Conservation (phyloP, 2,113 vertebrate genomes). For the Clinocottus analis region DNA sequence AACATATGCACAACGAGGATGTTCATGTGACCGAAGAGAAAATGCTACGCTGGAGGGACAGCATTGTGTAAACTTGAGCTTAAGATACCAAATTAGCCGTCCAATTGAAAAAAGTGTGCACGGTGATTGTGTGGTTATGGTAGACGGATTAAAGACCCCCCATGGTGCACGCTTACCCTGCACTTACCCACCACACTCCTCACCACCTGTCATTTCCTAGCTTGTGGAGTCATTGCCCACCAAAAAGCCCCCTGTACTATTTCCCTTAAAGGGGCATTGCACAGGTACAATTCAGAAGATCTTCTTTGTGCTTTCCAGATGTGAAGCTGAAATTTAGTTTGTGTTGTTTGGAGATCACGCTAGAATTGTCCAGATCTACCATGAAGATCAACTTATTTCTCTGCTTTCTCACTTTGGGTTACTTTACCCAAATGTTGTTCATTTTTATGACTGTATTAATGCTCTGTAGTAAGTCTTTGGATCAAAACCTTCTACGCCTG, state of each 20-base stretch:
- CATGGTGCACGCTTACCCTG: conserved; percentile 65
- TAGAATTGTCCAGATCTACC: neutral
- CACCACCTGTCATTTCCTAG: conserved; percentile 79
- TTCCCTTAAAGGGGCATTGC: conserved; percentile 29
- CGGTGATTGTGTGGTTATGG: conserved; percentile 51
- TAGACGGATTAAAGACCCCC: conserved; percentile 79
- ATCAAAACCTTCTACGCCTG: neutral
- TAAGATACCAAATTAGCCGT: conserved; percentile 14
- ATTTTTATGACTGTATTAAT: neutral
- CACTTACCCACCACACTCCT: conserved; percentile 62
- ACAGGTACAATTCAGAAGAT: neutral
- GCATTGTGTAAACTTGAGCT: neutral
- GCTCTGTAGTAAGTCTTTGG: neutral
- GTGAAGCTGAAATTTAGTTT: neutral
- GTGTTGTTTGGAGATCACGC: neutral
- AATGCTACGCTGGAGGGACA: neutral
- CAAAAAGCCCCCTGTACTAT: conserved; percentile 29
- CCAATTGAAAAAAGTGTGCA: conserved; percentile 17
- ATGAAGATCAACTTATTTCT: neutral
- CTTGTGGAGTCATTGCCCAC: conserved; percentile 46
- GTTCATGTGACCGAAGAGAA: conserved; percentile 8
- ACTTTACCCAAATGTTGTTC: neutral
- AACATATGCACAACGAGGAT: conserved; percentile 25
- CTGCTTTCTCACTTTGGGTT: neutral
- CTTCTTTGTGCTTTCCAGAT: conserved; percentile 8